phyloP scores from a whole-genome alignment of 2,113 vertebrate species.

The Alectura lathami region DNA sequence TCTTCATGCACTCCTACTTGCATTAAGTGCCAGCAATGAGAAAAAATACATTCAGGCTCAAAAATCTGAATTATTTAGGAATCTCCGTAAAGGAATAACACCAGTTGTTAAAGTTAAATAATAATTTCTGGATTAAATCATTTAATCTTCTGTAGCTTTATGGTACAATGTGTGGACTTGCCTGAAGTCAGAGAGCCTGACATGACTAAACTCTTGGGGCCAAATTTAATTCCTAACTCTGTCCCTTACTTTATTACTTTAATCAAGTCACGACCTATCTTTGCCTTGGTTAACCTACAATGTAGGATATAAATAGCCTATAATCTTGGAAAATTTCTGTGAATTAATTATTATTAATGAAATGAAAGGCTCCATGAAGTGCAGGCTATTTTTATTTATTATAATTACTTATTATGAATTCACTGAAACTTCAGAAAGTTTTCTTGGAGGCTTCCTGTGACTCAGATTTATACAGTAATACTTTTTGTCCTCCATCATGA shows the following conservation, averaged over 20 bases:
- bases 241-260: neutral
- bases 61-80: conserved; percentile 45
- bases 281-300: conserved; percentile 15
- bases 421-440: conserved; percentile 6
- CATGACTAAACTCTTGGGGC: neutral
- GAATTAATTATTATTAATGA: conserved; percentile 49
- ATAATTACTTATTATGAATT: conserved; percentile 13
- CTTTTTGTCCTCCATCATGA: neutral
- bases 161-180: neutral
- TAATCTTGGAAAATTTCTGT: neutral
- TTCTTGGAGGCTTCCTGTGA: neutral
- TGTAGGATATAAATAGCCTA: conserved; percentile 10
- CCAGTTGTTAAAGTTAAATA: conserved; percentile 17
- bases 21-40: neutral
- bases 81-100: conserved; percentile 29
- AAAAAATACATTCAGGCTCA: neutral
- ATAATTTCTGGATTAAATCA: conserved; percentile 35
- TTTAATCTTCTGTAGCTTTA: conserved; percentile 22
- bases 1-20: neutral
- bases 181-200: neutral
- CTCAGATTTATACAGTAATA: neutral
- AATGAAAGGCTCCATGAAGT: neutral
- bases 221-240: conserved; percentile 7
- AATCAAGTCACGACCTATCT: conserved; percentile 11
- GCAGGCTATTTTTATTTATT: conserved; percentile 45